Evolutionary conservation across 1,140 invertebrate genomes (phyloP).

Genomic region (Drosophila grimshawi): DNA sequence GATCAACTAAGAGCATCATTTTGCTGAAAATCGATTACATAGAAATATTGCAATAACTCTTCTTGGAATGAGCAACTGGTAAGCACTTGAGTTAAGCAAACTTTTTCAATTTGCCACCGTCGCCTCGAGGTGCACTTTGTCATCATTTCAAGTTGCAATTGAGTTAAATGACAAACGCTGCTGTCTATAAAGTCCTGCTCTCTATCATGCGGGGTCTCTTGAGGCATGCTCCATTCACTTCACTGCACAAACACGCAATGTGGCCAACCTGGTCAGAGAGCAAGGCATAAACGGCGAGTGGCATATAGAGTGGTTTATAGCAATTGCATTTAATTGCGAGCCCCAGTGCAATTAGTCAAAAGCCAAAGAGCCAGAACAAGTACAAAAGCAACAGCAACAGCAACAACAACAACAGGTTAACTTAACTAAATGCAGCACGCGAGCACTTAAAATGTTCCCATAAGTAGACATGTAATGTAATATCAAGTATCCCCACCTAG

Average conservation of each 20-base stretch:
- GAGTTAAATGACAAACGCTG: constrained; percentile 59
- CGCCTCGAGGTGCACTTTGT: constrained; percentile 26
- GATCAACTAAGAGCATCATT: no score
- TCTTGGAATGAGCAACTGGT: not conserved
- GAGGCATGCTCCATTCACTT: constrained; percentile 28
- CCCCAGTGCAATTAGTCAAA: constrained; percentile 72
- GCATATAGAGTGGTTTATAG: not conserved
- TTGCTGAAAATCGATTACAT: no score
- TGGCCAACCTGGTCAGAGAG: not conserved
- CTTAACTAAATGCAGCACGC: constrained; percentile 47
- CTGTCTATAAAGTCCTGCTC: constrained; percentile 53
- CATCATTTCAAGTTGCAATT: constrained; percentile 56
- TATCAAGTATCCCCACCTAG: constrained; percentile 28
- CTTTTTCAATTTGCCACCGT: constrained; percentile 11
- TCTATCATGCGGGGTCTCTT: constrained; percentile 50
- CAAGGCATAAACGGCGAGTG: no score
- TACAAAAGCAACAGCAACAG: constrained; percentile 2
- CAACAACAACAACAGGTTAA: constrained; percentile 29
- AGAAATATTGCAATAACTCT: not conserved
- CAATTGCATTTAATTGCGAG: constrained; percentile 74
- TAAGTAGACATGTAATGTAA: constrained; percentile 51
- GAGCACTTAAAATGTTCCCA: constrained; percentile 38
- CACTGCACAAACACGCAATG: constrained; percentile 37
- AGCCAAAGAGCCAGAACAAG: constrained; percentile 36
- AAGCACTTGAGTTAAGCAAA: constrained; percentile 37